These are phyloP conservation scores for Rosalia funebris DNA, from an alignment of 2,888 invertebrate genomes.

Conservation along the genomic window DNA sequence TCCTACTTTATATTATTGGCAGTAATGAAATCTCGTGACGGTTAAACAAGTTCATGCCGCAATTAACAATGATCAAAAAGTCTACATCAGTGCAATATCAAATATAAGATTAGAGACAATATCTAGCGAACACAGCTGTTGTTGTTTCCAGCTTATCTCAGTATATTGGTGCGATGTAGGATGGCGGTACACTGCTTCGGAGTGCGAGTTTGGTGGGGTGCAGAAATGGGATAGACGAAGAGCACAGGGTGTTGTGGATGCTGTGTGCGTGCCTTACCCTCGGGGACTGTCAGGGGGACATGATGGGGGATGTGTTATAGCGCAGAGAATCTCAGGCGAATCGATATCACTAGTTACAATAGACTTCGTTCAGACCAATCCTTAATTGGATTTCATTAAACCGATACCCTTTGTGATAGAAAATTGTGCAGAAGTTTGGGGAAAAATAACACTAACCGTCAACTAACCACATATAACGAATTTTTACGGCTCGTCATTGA, in stretches of 20 bases:
- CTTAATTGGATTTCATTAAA: slow-evolving; percentile 48
- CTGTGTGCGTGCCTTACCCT: slow-evolving; percentile 45
- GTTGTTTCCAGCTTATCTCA: slow-evolving; percentile 33
- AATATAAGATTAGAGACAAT: slow-evolving; percentile 22
- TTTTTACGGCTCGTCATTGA: slow-evolving; percentile 20
- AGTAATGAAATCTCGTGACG: too few species aligned
- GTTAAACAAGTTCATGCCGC: too few species aligned
- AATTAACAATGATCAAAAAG: slow-evolving; percentile 11
- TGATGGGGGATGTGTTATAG: slow-evolving; percentile 40
- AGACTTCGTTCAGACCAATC: slow-evolving; percentile 38
- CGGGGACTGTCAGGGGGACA: slow-evolving; percentile 38
- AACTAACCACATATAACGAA: slow-evolving; percentile 11
- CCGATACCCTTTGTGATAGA: slow-evolving; percentile 43
- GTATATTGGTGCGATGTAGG: slow-evolving; percentile 29
- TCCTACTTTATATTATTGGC: too few species aligned
- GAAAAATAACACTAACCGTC: slow-evolving; percentile 21
- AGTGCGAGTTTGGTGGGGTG: not conserved
- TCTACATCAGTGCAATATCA: slow-evolving; percentile 4
- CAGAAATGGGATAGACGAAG: slow-evolving; percentile 4
- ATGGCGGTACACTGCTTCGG: slow-evolving; percentile 6
- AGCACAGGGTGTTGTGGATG: slow-evolving; percentile 44
- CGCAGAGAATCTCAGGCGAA: slow-evolving; percentile 43
- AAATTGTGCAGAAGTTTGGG: slow-evolving; percentile 39
- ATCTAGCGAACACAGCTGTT: slow-evolving; percentile 31
- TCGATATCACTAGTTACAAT: slow-evolving; percentile 48